Evolutionary conservation across 2,888 invertebrate genomes (phyloP), one percentile per base, ranked within the genome.

Genomic region (Scrobipalpa atriplicella): DNA sequence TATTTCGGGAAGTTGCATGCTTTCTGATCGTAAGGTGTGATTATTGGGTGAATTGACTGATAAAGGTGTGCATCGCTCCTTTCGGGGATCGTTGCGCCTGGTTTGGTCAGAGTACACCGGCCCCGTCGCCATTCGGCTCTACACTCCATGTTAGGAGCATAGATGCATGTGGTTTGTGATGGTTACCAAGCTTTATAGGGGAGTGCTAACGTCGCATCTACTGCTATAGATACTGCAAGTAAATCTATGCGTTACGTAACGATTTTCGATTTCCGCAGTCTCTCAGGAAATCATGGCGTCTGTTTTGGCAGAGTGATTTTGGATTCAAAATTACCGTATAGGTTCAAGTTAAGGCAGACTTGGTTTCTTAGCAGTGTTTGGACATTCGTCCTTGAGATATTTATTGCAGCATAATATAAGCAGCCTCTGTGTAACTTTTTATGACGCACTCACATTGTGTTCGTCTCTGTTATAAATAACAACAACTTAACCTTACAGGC

Each of bases 401-500:
- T 52, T 16, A 52, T 52, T 58, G 58, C 58, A 38, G 16, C 58
- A 38, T 16, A 16, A 9, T 29, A 11, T 13, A 13, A 13, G 7
- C n/a, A 2, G 19, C 13, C 11, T 11, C 29, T 36, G 58, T 58
- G 58, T 36, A n/a, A 58, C 21, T 58, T 58, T 58, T 36, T 38
- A 51, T 63, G 52, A 36, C 47, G 36, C 58, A 58, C 58, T 38
- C 13, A n/a, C 58, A 58, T 58, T 58, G 58, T 38, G n/a, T 38
- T n/a, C 21, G 54, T 18, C 63, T 36, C 51, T 51, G 51, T 56
- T 64, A 64, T 63, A 62, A 66, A 66, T 56, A 64, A 67, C 6
- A 51, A 21, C 38, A 38, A 29, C 29, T 58, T 29, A 62, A 29
- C 19, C 60, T 66, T 66, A 67, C 65, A 65, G 67, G 65, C 67